Base-by-base conservation (phyloP, 2,113 vertebrate species). In the Terrapene triunguis region DNA sequence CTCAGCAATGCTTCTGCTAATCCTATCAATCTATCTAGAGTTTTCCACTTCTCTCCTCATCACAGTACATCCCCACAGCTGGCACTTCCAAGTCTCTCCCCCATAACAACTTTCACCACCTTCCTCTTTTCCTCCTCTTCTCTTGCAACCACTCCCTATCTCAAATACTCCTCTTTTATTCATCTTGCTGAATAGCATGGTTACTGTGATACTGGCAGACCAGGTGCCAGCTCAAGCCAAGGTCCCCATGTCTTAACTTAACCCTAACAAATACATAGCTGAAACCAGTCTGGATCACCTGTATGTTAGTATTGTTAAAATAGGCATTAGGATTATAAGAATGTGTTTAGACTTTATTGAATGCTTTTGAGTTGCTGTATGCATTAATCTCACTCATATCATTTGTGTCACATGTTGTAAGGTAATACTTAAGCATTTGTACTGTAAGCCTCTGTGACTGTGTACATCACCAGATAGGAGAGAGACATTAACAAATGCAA, bases 41-140 rank as follows among this genome's bases (percentile, higher is more conserved):
- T 82, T 65, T 4, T 38, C 10, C 16, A 87, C 84, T 78, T 4
- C 4, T 69, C 85, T 93, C 11, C 69, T 69, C 27, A 85, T n/a
- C 54, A 79, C 32, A 82, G 74, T 44, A 80, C 50, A 87, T 74
- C 84, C 53, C 84, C 84, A 74, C 32, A 3, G 17, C 6, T 7
- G 62, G 47, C 85, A 44, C 59, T 90, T 94, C 79, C 42, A 87
- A 74, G 92, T 94, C 84, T 80, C 5, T 76, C 89, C 76, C 14
- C 96, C 35, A 5, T 92, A 88, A 94, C 84, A 95, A 90, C 85
- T 90, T 96, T 94, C 47, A 88, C 12, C 50, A n/a, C 32, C 32
- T 65, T 94, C 91, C 89, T 90, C 10, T 79, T 93, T 69, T 87
- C 48, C 72, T 90, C 38, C n/a, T 3, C 42, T n/a, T 55, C 83